phyloP scores from a whole-genome alignment of 2,797 vertebrate genomes.

The Esox masquinongy region DNA sequence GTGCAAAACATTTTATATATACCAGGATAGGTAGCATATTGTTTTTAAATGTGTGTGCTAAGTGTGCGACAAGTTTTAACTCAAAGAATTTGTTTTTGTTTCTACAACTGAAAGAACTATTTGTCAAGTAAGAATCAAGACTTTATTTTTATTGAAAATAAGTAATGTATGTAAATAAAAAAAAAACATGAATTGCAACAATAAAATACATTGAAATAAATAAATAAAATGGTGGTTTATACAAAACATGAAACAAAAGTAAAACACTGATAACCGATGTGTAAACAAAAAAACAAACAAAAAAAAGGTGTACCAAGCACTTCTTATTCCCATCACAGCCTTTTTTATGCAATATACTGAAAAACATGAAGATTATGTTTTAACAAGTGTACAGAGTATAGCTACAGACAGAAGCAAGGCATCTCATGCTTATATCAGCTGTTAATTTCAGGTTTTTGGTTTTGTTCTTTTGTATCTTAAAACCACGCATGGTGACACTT shows the following conservation, averaged over 20 bases:
- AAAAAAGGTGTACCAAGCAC: slow-evolving; percentile 78
- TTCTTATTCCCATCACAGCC: slow-evolving; percentile 57
- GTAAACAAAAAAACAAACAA: slow-evolving; percentile 76
- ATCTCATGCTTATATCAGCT: slow-evolving; percentile 51
- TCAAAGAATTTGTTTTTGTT: not conserved
- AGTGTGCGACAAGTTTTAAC: not conserved
- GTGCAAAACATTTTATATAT: no score
- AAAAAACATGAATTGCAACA: slow-evolving; percentile 88
- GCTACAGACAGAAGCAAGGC: slow-evolving; percentile 48
- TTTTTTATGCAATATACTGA: slow-evolving; percentile 13
- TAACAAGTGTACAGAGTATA: slow-evolving; percentile 25
- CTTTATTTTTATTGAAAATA: slow-evolving; percentile 94
- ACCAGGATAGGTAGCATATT: no score
- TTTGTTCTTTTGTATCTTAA: slow-evolving; percentile 30
- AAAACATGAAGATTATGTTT: slow-evolving; percentile 6
- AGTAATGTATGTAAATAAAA: slow-evolving; percentile 89
- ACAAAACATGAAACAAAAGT: slow-evolving; percentile 69
- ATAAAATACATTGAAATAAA: slow-evolving; percentile 86
- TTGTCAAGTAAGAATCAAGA: not conserved
- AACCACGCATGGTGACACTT: slow-evolving; percentile 38
- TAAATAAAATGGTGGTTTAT: slow-evolving; percentile 78
- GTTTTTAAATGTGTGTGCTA: no score
- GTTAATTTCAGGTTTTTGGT: slow-evolving; percentile 24
- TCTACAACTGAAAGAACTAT: not conserved
- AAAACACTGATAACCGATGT: slow-evolving; percentile 81